These are phyloP conservation scores for Hydractinia symbiolongicarpus DNA, from an alignment of 30 jellyfish, hydroid and myxozoan genomes.

Conservation along the genomic window DNA sequence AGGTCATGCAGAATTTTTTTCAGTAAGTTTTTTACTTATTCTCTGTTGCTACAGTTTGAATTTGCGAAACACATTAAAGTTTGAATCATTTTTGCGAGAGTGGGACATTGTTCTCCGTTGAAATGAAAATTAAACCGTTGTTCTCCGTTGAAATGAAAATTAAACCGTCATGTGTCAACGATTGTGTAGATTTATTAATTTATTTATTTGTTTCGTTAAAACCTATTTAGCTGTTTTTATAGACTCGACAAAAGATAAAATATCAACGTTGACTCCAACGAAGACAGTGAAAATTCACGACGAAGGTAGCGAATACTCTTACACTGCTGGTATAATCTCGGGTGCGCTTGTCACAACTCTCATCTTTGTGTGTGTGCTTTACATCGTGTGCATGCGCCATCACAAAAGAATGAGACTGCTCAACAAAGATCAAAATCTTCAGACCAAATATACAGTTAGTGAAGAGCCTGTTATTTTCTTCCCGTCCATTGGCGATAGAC, in stretches of 20 bases:
- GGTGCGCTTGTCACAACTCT: conserved; percentile 37
- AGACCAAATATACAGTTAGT: not conserved
- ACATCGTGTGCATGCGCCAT: conserved; percentile 15
- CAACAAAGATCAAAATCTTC: not conserved
- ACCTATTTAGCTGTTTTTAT: not conserved
- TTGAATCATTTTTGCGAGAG: too few relatives aligned
- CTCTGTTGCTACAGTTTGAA: too few relatives aligned
- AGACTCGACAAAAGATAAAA: not conserved
- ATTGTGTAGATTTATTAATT: too few relatives aligned
- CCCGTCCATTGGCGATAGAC: not conserved
- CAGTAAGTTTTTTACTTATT: too few relatives aligned
- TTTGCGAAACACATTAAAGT: too few relatives aligned
- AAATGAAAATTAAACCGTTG: too few relatives aligned
- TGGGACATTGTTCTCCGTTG: too few relatives aligned
- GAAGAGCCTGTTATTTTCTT: not conserved
- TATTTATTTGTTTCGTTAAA: too few relatives aligned
- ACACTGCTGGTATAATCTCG: conserved; percentile 36
- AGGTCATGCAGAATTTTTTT: not conserved
- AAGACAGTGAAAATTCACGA: not conserved
- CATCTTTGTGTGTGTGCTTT: conserved; percentile 18
- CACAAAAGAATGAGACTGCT: not conserved
- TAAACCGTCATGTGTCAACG: too few relatives aligned
- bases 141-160: too few relatives aligned
- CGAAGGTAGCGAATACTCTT: not conserved
- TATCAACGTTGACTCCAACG: conserved; percentile 1